A percentile compares a stretch with the other conserved stretches of the same genome.
phyloP scores from a whole-genome alignment of 2,113 vertebrate species.

The Chaenogobius annularis region DNA sequence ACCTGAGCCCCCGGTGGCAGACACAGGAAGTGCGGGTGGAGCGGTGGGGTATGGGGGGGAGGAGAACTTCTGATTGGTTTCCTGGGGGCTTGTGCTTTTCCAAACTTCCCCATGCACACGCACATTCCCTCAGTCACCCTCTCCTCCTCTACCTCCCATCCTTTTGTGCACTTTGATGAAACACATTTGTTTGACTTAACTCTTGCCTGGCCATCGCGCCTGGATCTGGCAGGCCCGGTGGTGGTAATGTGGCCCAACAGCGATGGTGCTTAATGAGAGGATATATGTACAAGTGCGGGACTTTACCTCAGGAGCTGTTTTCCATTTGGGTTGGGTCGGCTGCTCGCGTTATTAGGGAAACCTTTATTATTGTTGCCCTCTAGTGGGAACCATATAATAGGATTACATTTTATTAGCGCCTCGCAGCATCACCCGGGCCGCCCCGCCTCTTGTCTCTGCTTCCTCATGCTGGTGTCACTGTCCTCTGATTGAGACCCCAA shows the following conservation, averaged over 20 bases:
- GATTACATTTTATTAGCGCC: conserved; percentile 85
- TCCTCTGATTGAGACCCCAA: conserved; percentile 31
- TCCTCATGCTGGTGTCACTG: conserved; percentile 61
- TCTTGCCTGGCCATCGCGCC: conserved; percentile 63
- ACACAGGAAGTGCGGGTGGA: conserved; percentile 68
- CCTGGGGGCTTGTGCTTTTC: conserved; percentile 70
- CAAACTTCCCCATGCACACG: conserved; percentile 57
- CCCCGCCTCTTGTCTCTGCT: conserved; percentile 68
- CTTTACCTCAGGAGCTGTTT: conserved; percentile 75
- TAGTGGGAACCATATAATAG: conserved; percentile 81
- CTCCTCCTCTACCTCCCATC: conserved; percentile 36
- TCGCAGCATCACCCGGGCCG: conserved; percentile 73
- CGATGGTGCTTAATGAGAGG: conserved; percentile 75
- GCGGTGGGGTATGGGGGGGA: conserved; percentile 35
- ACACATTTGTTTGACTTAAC: conserved; percentile 83
- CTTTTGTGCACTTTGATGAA: conserved; percentile 80
- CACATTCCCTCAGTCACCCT: conserved; percentile 69
- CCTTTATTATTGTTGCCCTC: conserved; percentile 83
- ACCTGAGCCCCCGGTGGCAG: conserved; percentile 78
- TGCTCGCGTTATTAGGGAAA: conserved; percentile 80
- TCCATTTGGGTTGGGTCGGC: conserved; percentile 77
- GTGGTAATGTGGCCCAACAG: conserved; percentile 72
- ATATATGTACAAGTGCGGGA: conserved; percentile 77
- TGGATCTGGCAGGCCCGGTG: conserved; percentile 65
- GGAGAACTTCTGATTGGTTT: conserved; percentile 74